Conservation (phyloP, 2,113 vertebrate genomes). For the Malurus cyaneus region DNA sequence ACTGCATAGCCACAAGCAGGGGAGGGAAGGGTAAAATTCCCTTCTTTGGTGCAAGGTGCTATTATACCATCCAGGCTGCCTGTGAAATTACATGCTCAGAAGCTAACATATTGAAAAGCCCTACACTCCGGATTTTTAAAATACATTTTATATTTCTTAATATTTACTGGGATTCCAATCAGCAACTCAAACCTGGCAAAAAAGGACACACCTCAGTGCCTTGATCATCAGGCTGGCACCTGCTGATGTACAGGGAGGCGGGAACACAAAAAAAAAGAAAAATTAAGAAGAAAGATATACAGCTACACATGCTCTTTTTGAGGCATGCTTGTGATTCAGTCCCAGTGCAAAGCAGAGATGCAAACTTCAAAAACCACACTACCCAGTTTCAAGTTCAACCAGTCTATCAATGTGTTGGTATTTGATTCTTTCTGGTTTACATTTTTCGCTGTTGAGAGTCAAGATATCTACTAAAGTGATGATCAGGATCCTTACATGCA, state of each 20-base stretch:
- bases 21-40: background rate
- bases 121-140: background rate
- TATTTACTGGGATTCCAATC: background rate
- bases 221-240: background rate
- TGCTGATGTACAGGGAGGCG: background rate
- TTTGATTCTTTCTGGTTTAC: background rate
- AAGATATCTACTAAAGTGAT: background rate
- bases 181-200: background rate
- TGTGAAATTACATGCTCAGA: background rate
- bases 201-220: background rate
- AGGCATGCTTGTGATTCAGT: background rate
- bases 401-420: background rate
- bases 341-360: background rate
- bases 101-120: rapidly evolving
- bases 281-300: background rate
- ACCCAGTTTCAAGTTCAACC: background rate
- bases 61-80: background rate
- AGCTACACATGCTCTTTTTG: background rate
- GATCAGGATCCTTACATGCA: background rate
- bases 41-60: background rate
- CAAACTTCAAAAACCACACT: background rate
- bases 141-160: background rate
- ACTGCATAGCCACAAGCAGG: background rate
- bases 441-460: background rate
- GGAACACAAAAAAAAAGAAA: too few relatives aligned